phyloP scores from a whole-genome alignment of 64 coral and sea anemone species.

The Anthopleura sola region DNA sequence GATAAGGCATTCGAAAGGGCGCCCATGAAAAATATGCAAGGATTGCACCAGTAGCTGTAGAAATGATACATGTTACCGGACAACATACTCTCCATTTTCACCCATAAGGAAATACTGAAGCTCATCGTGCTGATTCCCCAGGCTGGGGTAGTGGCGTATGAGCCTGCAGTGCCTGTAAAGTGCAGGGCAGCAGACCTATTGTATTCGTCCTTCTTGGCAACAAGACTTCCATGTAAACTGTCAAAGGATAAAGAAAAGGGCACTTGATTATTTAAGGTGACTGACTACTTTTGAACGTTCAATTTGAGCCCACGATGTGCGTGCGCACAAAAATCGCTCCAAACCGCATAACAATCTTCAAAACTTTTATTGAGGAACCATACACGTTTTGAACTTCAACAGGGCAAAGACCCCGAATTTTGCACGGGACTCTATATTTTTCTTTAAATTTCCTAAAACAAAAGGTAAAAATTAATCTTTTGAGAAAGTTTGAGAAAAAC shows the following conservation, averaged over 20 bases:
- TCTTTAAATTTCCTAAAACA: too few species aligned
- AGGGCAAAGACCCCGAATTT: too few species aligned
- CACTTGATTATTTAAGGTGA: background rate
- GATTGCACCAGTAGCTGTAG: background rate
- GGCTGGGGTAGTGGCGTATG: background rate
- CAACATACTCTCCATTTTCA: background rate
- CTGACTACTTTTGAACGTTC: too few species aligned
- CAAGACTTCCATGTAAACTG: background rate
- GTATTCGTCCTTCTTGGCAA: background rate
- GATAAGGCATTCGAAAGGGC: background rate
- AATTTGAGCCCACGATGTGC: too few species aligned
- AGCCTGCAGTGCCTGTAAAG: background rate
- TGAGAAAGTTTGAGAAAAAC: too few species aligned
- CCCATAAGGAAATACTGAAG: constrained; percentile 4
- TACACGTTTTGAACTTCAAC: too few species aligned
- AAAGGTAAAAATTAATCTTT: too few species aligned
- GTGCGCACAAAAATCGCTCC: too few species aligned
- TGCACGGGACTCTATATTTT: too few species aligned
- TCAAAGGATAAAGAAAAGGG: background rate
- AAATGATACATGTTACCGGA: background rate
- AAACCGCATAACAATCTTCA: too few species aligned
- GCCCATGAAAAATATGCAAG: background rate
- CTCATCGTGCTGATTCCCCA: background rate
- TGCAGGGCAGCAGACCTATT: background rate
- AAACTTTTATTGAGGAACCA: too few species aligned